phyloP scores from a whole-genome alignment of 2,113 vertebrate genomes.

The Podarcis cretensis region DNA sequence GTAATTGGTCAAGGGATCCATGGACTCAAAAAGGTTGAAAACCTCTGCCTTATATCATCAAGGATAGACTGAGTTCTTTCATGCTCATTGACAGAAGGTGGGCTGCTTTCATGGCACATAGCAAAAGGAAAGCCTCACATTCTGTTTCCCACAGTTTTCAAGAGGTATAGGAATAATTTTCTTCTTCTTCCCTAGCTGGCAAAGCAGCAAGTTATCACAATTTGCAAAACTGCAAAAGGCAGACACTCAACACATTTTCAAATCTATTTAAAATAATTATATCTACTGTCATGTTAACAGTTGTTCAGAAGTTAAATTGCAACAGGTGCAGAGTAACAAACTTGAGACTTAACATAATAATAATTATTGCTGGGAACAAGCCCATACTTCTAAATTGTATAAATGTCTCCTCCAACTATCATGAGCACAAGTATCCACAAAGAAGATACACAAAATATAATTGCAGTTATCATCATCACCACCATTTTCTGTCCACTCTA shows the following conservation, averaged over 20 bases:
- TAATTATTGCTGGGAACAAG: neutral
- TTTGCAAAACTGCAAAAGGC: neutral
- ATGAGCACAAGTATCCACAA: no score
- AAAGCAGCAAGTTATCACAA: neutral
- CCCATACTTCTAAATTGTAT: no score
- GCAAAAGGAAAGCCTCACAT: neutral
- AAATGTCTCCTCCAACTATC: neutral
- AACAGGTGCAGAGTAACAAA: neutral
- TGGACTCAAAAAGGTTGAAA: no score
- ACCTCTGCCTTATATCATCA: neutral
- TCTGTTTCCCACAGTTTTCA: neutral
- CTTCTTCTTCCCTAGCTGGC: neutral
- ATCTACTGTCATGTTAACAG: neutral
- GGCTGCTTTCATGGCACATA: neutral
- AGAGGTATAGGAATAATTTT: neutral
- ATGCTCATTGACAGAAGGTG: neutral
- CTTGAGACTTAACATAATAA: neutral
- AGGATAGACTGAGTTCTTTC: neutral
- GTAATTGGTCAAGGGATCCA: no score
- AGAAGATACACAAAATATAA: neutral
- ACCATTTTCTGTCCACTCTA: neutral
- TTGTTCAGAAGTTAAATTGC: neutral
- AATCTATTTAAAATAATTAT: neutral
- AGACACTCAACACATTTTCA: neutral
- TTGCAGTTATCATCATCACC: neutral